These are phyloP conservation scores for Brachyopa scutellaris DNA, from an alignment of 2,888 invertebrate species.

Conservation along the genomic window DNA sequence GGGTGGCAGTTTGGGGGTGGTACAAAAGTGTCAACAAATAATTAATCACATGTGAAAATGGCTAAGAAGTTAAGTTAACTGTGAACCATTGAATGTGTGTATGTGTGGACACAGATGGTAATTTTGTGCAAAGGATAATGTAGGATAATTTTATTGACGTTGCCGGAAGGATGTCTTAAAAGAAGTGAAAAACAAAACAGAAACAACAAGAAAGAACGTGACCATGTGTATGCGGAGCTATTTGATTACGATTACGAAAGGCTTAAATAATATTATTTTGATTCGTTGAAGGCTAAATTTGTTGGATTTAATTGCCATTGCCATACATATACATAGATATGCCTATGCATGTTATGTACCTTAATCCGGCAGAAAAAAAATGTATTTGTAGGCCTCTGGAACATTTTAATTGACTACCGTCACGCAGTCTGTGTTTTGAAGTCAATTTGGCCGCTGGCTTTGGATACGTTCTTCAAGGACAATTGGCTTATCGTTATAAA, in stretches of 20 bases:
- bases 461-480: neutral
- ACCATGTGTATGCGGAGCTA: neutral
- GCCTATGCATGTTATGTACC: no score
- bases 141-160: neutral
- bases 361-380: no score
- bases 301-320: slow-evolving; percentile 6
- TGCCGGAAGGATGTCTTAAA: neutral
- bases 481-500: slow-evolving; percentile 11
- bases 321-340: no score
- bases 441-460: neutral
- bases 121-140: slow-evolving; percentile 27
- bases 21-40: slow-evolving; percentile 38
- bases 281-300: neutral
- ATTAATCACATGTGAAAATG: slow-evolving; percentile 50
- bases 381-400: neutral
- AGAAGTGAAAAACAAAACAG: no score
- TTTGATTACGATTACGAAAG: no score
- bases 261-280: slow-evolving; percentile 2
- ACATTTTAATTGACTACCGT: neutral
- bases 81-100: slow-evolving; percentile 10
- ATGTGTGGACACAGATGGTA: slow-evolving; percentile 17
- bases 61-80: slow-evolving; percentile 12
- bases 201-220: neutral
- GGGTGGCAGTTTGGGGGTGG: no score
- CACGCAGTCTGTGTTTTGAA: neutral